phyloP scores from a whole-genome alignment of 2,888 invertebrate genomes.

The Steinernema scapterisci region DNA sequence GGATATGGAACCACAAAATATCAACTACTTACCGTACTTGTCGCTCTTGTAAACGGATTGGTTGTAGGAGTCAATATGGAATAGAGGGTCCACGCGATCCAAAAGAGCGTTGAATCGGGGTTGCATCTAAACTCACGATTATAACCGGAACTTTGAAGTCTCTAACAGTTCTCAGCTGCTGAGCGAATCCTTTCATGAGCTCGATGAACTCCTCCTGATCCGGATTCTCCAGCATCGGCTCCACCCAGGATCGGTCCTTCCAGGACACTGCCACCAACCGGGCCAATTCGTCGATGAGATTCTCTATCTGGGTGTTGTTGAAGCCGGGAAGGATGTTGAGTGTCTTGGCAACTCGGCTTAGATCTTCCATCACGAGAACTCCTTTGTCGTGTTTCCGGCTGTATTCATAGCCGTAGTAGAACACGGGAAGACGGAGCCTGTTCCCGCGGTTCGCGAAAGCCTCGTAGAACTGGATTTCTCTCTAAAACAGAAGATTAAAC shows the following conservation, averaged over 20 bases:
- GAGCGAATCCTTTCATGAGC: not conserved
- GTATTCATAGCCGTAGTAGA: conserved; percentile 46
- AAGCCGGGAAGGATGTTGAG: conserved; percentile 45
- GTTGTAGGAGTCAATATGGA: not conserved
- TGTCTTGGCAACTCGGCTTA: conserved; percentile 37
- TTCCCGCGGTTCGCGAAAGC: conserved; percentile 36
- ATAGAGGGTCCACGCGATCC: conserved; percentile 38
- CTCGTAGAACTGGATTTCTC: conserved; percentile 40
- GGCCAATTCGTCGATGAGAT: conserved; percentile 44
- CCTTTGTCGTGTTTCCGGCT: conserved; percentile 37
- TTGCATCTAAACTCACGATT: conserved; percentile 29
- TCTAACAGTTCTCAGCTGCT: conserved; percentile 32
- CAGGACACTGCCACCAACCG: conserved; percentile 42
- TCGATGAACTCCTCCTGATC: conserved; percentile 34
- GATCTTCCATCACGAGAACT: conserved; percentile 49
- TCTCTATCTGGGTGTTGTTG: conserved; percentile 46
- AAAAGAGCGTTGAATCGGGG: conserved; percentile 36
- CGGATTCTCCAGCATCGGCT: not conserved
- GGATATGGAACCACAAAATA: too few relatives aligned
- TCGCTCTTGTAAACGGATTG: conserved; percentile 32
- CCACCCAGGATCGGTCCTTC: conserved; percentile 41
- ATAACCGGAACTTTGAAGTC: conserved; percentile 7
- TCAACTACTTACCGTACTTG: conserved; percentile 36
- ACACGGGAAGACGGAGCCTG: conserved; percentile 40
- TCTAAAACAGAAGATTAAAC: conserved; percentile 34